Base-by-base conservation (phyloP, 1,140 invertebrate species). In the Formica selysi region DNA sequence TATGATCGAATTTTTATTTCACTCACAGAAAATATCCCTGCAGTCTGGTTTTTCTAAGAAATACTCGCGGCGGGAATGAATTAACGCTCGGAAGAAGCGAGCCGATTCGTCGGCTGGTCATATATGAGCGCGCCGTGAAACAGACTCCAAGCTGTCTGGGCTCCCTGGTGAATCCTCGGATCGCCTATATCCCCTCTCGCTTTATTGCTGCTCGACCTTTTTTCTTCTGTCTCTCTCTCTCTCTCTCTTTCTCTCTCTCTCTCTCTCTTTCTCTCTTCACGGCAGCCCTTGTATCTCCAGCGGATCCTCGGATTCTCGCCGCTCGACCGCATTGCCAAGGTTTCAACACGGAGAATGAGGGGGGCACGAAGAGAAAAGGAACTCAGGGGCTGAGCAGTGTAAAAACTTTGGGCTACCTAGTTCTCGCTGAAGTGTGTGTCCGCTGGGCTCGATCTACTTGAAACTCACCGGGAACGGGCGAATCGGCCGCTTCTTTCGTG, bases 121-220 rank as follows among this genome's bases (percentile, higher is more conserved):
- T 80, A 41, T 26, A 83, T 19, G 79, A 89, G 85, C 91, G 88
- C 80, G 86, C 92, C 91, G 91, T 91, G 91, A 93, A 92, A 83
- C 79, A 92, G 94, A 94, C 94, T 95, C 94, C 94, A 95, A 95
- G 94, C 94, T 93, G 94, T 95, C 94, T 95, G 93, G 93, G 81
- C 90, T 89, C 91, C 89, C 91, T 91, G 92, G 91, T 86, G 90
- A 89, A 92, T 86, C 92, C 89, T 91, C 88, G 87, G 86, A 89
- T 91, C 91, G 90, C 86, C 92, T 91, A 86, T 91, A 91, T 92
- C 90, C 90, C 86, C 79, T 85, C 92, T 87, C 81, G 87, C 89
- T 92, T 91, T 92, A 93, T 93, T 89, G 90, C 91, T 91, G 90
- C 74, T 87, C 89, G 76, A 57, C 89, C 83, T 89, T 86, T 87